These are phyloP conservation scores for Gobius niger DNA, from an alignment of 2,113 vertebrate genomes.

Conservation along the genomic window DNA sequence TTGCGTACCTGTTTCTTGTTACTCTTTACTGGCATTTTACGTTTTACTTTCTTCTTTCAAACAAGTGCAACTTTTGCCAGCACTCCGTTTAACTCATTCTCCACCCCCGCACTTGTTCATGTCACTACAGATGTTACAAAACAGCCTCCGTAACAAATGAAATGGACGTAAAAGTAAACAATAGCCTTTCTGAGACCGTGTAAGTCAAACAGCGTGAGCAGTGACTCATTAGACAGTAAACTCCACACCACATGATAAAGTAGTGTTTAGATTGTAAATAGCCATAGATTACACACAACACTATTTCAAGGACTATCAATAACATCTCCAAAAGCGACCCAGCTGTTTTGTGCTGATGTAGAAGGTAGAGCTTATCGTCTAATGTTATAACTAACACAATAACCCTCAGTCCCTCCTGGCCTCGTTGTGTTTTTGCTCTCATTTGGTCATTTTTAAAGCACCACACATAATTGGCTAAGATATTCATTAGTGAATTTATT, in stretches of 20 bases:
- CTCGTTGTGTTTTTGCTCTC: no score
- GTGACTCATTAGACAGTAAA: slow-evolving; percentile 13
- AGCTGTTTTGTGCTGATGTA: neutral
- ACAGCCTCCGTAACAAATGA: slow-evolving; percentile 1
- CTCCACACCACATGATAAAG: slow-evolving; percentile 4
- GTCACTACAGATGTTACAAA: slow-evolving; percentile 20
- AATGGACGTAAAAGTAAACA: slow-evolving; percentile 20
- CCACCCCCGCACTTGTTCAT: slow-evolving; percentile 32
- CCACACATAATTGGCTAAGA: no score
- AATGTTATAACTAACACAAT: neutral
- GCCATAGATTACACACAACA: neutral
- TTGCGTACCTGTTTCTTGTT: no score
- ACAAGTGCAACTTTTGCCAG: no score
- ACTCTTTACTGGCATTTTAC: no score
- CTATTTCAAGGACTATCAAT: neutral
- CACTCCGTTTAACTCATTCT: slow-evolving; percentile 9
- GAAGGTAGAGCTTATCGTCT: neutral
- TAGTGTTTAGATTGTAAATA: slow-evolving; percentile 13
- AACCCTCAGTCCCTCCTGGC: no score
- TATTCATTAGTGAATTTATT: no score
- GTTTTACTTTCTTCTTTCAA: no score
- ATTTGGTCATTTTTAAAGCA: no score
- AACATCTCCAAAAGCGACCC: neutral
- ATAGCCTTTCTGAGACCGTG: neutral
- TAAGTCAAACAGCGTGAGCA: slow-evolving; percentile 3